These are phyloP conservation scores for Drosophila triauraria DNA, from an alignment of 1,140 invertebrate species.

Conservation along the genomic window DNA sequence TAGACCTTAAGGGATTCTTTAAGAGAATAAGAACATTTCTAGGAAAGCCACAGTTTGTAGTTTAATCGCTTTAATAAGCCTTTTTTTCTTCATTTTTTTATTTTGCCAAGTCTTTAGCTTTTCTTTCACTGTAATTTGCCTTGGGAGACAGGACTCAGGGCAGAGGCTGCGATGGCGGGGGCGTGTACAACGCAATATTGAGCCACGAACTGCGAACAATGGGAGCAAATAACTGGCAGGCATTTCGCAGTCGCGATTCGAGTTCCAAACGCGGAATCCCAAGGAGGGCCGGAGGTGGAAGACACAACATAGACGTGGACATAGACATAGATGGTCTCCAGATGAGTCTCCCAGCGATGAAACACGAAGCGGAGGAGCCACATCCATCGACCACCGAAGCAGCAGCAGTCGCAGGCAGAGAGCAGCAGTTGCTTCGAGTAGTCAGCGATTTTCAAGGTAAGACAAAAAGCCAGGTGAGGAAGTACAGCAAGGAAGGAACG, in stretches of 20 bases:
- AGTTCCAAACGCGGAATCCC: constrained; percentile 5
- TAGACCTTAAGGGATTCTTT: too few relatives aligned
- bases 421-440: constrained; percentile 55
- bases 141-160: not conserved
- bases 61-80: too few relatives aligned
- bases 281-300: not conserved
- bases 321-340: constrained; percentile 49
- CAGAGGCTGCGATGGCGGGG: not conserved
- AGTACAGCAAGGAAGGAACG: constrained; percentile 1
- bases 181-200: constrained; percentile 71
- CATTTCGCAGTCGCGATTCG: constrained; percentile 53
- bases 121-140: constrained; percentile 1
- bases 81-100: not conserved
- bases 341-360: constrained; percentile 50
- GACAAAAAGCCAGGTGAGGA: constrained; percentile 51
- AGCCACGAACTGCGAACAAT: constrained; percentile 79
- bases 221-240: constrained; percentile 82
- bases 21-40: too few relatives aligned
- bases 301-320: constrained; percentile 37
- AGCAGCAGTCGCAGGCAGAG: constrained; percentile 42
- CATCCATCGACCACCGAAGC: constrained; percentile 70
- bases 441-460: constrained; percentile 79
- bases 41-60: too few relatives aligned
- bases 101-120: too few relatives aligned
- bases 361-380: constrained; percentile 46